phyloP scores from a whole-genome alignment of 1,140 invertebrate species.

The Hycleus phaleratus region DNA sequence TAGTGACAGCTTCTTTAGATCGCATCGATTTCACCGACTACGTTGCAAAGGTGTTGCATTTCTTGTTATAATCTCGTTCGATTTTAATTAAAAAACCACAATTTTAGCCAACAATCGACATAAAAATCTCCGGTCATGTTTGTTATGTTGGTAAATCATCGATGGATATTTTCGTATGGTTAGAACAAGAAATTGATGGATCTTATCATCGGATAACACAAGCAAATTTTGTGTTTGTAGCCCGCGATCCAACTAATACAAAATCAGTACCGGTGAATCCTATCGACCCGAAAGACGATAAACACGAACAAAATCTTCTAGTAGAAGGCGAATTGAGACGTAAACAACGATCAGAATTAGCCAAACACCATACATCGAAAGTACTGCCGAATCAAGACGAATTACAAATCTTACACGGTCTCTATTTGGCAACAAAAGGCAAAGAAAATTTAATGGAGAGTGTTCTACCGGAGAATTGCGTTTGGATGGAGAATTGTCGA shows the following conservation, averaged over 20 bases:
- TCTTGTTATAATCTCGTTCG: background rate
- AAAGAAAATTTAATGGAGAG: slow-evolving; percentile 15
- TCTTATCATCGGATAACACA: slow-evolving; percentile 53
- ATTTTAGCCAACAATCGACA: slow-evolving; percentile 50
- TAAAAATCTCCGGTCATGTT: slow-evolving; percentile 65
- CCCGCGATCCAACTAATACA: slow-evolving; percentile 57
- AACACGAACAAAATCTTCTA: slow-evolving; percentile 53
- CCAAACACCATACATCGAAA: slow-evolving; percentile 53
- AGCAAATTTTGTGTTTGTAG: slow-evolving; percentile 66
- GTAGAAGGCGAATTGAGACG: slow-evolving; percentile 53
- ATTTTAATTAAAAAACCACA: background rate
- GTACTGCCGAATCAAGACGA: slow-evolving; percentile 55
- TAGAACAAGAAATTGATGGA: slow-evolving; percentile 56
- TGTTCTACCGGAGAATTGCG: slow-evolving; percentile 47
- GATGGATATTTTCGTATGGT: slow-evolving; percentile 61
- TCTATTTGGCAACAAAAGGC: no score
- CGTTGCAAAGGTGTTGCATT: slow-evolving; percentile 32
- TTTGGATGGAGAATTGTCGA: slow-evolving; percentile 60
- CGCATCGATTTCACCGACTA: slow-evolving; percentile 54
- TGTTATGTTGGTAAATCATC: slow-evolving; percentile 68
- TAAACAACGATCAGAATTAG: slow-evolving; percentile 40
- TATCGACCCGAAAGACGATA: slow-evolving; percentile 50
- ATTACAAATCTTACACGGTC: slow-evolving; percentile 57
- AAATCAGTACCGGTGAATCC: slow-evolving; percentile 56
- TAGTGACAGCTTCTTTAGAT: slow-evolving; percentile 72